Conservation (phyloP, 2,888 invertebrate species). For the Augochlorella aurata region DNA sequence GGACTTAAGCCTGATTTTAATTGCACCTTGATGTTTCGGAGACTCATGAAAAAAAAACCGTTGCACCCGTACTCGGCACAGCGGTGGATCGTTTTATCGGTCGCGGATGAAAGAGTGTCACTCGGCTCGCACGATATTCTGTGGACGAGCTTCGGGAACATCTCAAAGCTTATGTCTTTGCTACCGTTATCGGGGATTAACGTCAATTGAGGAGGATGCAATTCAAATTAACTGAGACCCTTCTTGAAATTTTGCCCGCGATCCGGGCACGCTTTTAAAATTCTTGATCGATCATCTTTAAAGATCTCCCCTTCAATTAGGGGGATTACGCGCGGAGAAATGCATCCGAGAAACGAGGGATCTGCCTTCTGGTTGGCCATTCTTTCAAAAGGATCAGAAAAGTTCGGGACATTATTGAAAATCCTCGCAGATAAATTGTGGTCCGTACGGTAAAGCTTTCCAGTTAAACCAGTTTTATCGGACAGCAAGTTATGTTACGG, state of each 20-base stretch:
- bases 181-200: slow-evolving; percentile 62
- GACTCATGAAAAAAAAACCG: slow-evolving; percentile 37
- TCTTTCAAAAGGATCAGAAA: not conserved
- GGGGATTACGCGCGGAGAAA: not conserved
- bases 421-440: no score
- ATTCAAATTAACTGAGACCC: slow-evolving; percentile 36
- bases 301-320: not conserved
- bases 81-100: slow-evolving; percentile 49
- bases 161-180: slow-evolving; percentile 43
- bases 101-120: slow-evolving; percentile 51
- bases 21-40: slow-evolving; percentile 54
- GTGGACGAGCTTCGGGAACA: slow-evolving; percentile 23
- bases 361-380: not conserved
- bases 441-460: no score
- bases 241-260: slow-evolving; percentile 10
- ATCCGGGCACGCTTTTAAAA: slow-evolving; percentile 4
- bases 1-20: slow-evolving; percentile 61
- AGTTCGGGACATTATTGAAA: no score
- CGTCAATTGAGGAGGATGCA: slow-evolving; percentile 27
- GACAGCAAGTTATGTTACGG: no score
- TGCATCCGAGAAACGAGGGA: not conserved
- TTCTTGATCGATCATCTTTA: not conserved
- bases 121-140: slow-evolving; percentile 25
- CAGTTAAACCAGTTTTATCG: no score
- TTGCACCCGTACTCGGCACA: slow-evolving; percentile 24